Evolutionary conservation across 92 coral and sea anemone genomes (phyloP).

Genomic region (Palythoa grandiflora): DNA sequence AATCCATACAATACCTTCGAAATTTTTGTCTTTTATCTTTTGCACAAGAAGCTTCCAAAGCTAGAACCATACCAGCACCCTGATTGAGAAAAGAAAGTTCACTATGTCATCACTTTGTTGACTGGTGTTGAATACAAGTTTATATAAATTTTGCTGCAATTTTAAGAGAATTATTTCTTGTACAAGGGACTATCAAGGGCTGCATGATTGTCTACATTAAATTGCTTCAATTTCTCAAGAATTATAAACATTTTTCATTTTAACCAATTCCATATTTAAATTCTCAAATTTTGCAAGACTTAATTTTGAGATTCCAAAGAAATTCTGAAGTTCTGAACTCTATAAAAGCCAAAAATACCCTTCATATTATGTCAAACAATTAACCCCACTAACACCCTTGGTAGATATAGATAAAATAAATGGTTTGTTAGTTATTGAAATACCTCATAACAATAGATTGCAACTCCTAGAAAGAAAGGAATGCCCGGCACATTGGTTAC

Average conservation of each 20-base stretch:
- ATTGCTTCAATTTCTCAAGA: too few species aligned
- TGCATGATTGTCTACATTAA: not conserved
- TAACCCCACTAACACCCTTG: too few species aligned
- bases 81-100: slow-evolving; percentile 3
- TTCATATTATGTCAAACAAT: too few species aligned
- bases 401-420: not conserved
- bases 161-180: not conserved
- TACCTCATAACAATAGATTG: slow-evolving; percentile 99
- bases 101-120: not conserved
- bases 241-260: too few species aligned
- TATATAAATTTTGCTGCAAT: not conserved
- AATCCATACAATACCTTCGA: slow-evolving; percentile 66
- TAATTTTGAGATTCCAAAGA: too few species aligned
- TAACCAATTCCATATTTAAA: not conserved
- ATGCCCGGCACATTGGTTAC: slow-evolving; percentile 82
- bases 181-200: not conserved
- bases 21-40: slow-evolving; percentile 83
- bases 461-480: slow-evolving; percentile 96
- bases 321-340: too few species aligned
- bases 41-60: slow-evolving; percentile 96
- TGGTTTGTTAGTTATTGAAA: not conserved
- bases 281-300: not conserved
- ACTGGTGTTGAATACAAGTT: too few species aligned
- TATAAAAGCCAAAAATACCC: too few species aligned
- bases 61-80: slow-evolving; percentile 98